Evolutionary conservation across 1,140 invertebrate species (phyloP).

Genomic region (Drosophila serrata): DNA sequence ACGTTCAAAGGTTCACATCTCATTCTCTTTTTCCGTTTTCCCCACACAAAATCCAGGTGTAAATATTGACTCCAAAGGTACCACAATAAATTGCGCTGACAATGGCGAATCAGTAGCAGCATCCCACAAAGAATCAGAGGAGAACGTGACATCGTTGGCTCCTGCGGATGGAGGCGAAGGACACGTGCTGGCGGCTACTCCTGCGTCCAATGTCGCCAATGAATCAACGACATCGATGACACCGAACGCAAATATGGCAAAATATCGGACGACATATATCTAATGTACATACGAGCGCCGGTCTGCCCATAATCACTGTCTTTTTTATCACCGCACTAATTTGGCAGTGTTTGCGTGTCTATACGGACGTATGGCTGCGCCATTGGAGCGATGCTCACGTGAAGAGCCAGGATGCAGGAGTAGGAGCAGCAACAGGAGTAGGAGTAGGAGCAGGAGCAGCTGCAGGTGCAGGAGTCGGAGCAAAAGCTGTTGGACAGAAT

Average conservation of each 20-base stretch:
- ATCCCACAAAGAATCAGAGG: slow-evolving; percentile 35
- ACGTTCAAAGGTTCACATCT: background rate
- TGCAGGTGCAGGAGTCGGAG: too few relatives aligned
- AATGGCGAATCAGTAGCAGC: slow-evolving; percentile 46
- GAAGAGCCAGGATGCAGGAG: slow-evolving; percentile 20
- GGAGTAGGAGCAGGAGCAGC: too few relatives aligned
- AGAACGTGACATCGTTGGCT: slow-evolving; percentile 61
- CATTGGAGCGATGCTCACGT: slow-evolving; percentile 86
- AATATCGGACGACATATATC: slow-evolving; percentile 88
- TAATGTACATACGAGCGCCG: slow-evolving; percentile 88
- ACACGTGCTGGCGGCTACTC: slow-evolving; percentile 11
- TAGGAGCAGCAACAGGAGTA: too few relatives aligned
- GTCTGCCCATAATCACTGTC: slow-evolving; percentile 86
- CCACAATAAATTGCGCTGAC: slow-evolving; percentile 59
- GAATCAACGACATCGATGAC: slow-evolving; percentile 64
- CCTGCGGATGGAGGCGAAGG: slow-evolving; percentile 2
- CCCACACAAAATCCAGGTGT: slow-evolving; percentile 47
- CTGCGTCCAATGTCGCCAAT: slow-evolving; percentile 12
- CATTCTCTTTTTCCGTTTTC: background rate
- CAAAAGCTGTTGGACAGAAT: background rate
- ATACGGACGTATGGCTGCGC: slow-evolving; percentile 89
- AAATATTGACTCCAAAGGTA: slow-evolving; percentile 64
- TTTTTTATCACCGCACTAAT: slow-evolving; percentile 87
- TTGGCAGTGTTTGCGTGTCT: slow-evolving; percentile 87
- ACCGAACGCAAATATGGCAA: slow-evolving; percentile 88